Evolutionary conservation across 2,797 vertebrate genomes (phyloP).

Genomic region (Basileuterus tristriatus): DNA sequence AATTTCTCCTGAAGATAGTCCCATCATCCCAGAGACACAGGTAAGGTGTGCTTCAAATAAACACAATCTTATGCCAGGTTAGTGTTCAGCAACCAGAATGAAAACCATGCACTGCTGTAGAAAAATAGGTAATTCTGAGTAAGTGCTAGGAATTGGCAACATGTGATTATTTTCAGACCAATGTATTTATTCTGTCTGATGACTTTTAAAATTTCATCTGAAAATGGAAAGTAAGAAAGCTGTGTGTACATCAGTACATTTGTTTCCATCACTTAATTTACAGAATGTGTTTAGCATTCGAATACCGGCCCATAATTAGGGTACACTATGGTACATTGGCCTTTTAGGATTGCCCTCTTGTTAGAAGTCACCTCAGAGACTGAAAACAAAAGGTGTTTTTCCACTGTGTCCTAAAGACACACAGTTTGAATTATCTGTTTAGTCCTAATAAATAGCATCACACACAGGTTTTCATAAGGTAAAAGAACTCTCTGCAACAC

Average conservation of each 20-base stretch:
- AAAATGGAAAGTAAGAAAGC: background rate
- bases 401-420: background rate
- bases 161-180: background rate
- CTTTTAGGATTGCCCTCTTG: background rate
- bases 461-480: background rate
- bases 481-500: background rate
- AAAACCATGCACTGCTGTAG: background rate
- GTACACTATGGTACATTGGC: background rate
- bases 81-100: background rate
- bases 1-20: slow-evolving; percentile 91
- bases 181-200: background rate
- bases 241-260: background rate
- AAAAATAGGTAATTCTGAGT: background rate
- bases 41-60: slow-evolving; percentile 70
- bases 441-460: background rate
- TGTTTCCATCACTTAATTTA: background rate
- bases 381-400: background rate
- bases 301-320: background rate
- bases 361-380: background rate
- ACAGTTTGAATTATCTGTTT: background rate
- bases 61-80: background rate
- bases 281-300: background rate
- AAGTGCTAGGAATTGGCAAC: background rate
- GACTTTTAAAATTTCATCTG: background rate
- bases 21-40: slow-evolving; percentile 97